These are phyloP conservation scores for Baronia brevicornis DNA, from an alignment of 2,888 invertebrate species.

Conservation along the genomic window DNA sequence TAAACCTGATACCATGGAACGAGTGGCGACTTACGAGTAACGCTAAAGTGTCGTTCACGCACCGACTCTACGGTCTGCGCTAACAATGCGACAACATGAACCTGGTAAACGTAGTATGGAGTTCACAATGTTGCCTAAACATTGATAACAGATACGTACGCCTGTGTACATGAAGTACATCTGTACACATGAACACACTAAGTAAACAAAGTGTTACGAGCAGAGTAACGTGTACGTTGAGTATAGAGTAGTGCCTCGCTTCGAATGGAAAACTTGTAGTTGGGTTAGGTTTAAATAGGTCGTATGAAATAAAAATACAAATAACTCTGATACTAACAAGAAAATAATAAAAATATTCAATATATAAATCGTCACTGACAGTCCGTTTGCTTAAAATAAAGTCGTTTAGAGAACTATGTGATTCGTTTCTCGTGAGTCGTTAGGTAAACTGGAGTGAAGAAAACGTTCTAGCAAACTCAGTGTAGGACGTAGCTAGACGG, in stretches of 20 bases:
- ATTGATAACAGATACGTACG: slow-evolving; percentile 49
- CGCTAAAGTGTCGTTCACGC: slow-evolving; percentile 29
- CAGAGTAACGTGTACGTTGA: slow-evolving; percentile 11
- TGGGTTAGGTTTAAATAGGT: too few species aligned
- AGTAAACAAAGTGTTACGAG: slow-evolving; percentile 32
- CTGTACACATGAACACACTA: slow-evolving; percentile 23
- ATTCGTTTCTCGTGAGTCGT: too few species aligned
- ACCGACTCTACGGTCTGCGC: slow-evolving; percentile 18
- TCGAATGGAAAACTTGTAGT: slow-evolving; percentile 2
- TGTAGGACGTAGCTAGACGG: too few species aligned
- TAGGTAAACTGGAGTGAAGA: too few species aligned
- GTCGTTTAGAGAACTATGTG: too few species aligned
- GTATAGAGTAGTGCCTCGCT: slow-evolving; percentile 2
- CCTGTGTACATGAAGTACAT: slow-evolving; percentile 28
- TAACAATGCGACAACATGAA: slow-evolving; percentile 16
- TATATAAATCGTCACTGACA: too few species aligned
- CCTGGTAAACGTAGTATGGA: slow-evolving; percentile 31
- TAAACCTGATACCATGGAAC: slow-evolving; percentile 53
- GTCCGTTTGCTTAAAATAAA: too few species aligned
- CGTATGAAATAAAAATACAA: too few species aligned
- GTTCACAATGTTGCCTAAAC: slow-evolving; percentile 35
- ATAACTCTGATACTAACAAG: too few species aligned
- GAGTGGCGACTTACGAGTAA: slow-evolving; percentile 30
- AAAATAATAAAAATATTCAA: too few species aligned
- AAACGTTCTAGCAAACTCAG: too few species aligned